Conservation (phyloP, 2,888 invertebrate genomes). For the Myopa testacea region DNA sequence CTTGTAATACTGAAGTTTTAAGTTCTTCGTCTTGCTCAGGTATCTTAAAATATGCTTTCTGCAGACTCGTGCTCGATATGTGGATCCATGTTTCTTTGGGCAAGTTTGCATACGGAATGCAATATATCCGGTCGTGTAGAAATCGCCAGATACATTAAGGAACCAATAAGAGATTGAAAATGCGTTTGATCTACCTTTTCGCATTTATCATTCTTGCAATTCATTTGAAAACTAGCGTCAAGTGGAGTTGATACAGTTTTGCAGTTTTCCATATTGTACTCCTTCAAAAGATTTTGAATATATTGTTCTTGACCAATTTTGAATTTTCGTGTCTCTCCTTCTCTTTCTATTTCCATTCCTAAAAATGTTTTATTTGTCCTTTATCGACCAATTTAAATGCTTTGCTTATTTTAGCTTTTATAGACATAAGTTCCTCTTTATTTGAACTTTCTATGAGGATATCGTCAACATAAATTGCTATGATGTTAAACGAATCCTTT, state of each 20-base stretch:
- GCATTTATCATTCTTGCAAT: slow-evolving; percentile 33
- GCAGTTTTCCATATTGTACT: slow-evolving; percentile 36
- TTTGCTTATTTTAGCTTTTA: slow-evolving; percentile 41
- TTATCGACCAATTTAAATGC: slow-evolving; percentile 35
- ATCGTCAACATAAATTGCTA: slow-evolving; percentile 46
- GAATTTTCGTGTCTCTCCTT: slow-evolving; percentile 34
- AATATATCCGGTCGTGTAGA: slow-evolving; percentile 37
- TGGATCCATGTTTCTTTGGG: not conserved
- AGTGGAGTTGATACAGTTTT: slow-evolving; percentile 33
- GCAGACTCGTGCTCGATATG: slow-evolving; percentile 40
- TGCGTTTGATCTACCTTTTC: slow-evolving; percentile 23
- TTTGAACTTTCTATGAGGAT: slow-evolving; percentile 41
- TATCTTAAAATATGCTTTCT: slow-evolving; percentile 42
- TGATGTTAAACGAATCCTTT: slow-evolving; percentile 35
- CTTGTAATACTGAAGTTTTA: slow-evolving; percentile 36
- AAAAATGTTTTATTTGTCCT: slow-evolving; percentile 36
- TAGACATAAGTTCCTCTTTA: slow-evolving; percentile 18
- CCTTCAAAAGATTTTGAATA: slow-evolving; percentile 29
- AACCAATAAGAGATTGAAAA: slow-evolving; percentile 41
- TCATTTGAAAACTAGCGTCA: slow-evolving; percentile 36
- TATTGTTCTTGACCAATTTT: slow-evolving; percentile 34
- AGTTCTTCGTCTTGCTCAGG: slow-evolving; percentile 19
- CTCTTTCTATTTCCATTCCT: slow-evolving; percentile 39
- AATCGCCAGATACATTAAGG: slow-evolving; percentile 38
- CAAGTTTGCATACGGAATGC: slow-evolving; percentile 28